Evolutionary conservation across 2,113 vertebrate genomes (phyloP).

Genomic region (Daubentonia madagascariensis): DNA sequence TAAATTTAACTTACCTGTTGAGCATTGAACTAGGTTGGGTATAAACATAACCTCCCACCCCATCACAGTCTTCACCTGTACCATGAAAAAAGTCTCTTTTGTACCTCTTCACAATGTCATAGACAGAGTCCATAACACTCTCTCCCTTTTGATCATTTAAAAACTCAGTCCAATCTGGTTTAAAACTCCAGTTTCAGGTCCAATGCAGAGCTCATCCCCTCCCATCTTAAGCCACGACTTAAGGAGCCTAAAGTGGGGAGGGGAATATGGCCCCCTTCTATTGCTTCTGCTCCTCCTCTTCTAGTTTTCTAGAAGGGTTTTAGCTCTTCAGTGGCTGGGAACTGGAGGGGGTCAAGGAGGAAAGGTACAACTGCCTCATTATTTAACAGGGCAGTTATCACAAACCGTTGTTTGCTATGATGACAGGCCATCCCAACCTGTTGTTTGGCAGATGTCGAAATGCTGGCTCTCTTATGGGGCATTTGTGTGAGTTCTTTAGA

Average conservation of each 20-base stretch:
- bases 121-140: not conserved
- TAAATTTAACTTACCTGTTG: not conserved
- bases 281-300: not conserved
- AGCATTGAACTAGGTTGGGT: not conserved
- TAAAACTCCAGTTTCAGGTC: not conserved
- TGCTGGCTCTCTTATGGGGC: not conserved
- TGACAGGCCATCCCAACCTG: not conserved
- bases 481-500: not conserved
- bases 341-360: not conserved
- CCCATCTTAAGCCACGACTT: not conserved
- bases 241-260: not conserved
- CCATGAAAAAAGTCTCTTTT: not conserved
- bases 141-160: not conserved
- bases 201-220: not conserved
- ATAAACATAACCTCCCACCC: not conserved
- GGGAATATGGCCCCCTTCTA: not conserved
- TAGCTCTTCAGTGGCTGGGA: not conserved
- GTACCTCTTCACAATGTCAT: not conserved
- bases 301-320: not conserved
- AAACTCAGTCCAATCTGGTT: not conserved
- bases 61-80: not conserved
- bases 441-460: not conserved
- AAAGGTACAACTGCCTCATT: not conserved
- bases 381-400: not conserved
- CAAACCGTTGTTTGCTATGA: not conserved